Evolutionary conservation across 92 coral and sea anemone species (phyloP), one percentile per base, ranked within the genome.

Genomic region (Metridium senile): DNA sequence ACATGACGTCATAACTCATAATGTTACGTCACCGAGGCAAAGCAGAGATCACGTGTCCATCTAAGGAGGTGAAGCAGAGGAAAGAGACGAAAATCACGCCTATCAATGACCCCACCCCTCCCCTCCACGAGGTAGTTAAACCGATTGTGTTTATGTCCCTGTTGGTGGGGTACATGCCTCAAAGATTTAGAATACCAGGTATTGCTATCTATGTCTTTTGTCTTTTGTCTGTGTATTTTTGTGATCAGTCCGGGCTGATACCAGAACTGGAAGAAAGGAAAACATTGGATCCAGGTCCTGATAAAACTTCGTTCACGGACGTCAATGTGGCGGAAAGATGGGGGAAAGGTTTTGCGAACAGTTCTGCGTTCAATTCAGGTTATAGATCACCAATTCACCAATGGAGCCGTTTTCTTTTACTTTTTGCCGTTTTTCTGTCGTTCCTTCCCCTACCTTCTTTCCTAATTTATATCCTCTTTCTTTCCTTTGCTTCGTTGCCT

Each of bases 91-190:
- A 59, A 16, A 59, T 59, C 26, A 59, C 26, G 8, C 6, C 49
- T 39, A 59, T 26, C 61, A 54, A 54, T 2, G 61, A 21, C 61
- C 4, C 61, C 13, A 26, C 65, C 32, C 8, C 32, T 19, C 29
- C 65, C 22, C 22, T 26, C 10, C 65, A 59, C 17, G 77, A 79
- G 0, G 25, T 63, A 1, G n/a, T 79, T 17, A 69, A 30, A 45
- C 76, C 77, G n/a, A 71, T 77, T n/a, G 19, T 77, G 13, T 4
- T 77, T 1, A 63, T 77, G 0, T 66, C 74, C 0, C 74, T 77
- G 20, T 74, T 54, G 1, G 67, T 77, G 25, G 82, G 82, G 19
- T 77, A 77, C 62, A n/a, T 67, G 11, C 74, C 71, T 7, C 65
- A 27, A 77, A 63, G 62, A 27, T 51, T 20, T 28, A 26, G 67